Evolutionary conservation across 2,113 vertebrate species (phyloP).

Genomic region (Dasyornis broadbenti): DNA sequence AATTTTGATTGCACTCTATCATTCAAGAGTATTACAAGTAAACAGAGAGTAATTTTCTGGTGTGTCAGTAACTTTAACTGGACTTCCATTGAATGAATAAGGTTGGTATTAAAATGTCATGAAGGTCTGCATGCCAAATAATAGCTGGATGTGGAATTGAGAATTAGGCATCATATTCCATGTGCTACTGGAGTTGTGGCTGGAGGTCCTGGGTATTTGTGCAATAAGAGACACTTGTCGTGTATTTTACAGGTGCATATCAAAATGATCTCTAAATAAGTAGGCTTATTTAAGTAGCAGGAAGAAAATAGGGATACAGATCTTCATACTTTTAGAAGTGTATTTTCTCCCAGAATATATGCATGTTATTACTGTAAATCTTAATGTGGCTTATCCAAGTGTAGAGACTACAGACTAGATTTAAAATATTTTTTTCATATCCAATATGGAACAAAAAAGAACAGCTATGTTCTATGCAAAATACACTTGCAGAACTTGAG

Average conservation of each 20-base stretch:
- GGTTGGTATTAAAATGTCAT: background rate
- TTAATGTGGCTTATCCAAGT: background rate
- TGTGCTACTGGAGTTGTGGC: background rate
- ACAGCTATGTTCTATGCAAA: background rate
- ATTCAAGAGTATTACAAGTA: background rate
- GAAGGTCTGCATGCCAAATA: background rate
- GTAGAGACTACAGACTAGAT: background rate
- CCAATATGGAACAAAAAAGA: background rate
- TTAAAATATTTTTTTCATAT: background rate
- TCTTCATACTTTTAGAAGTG: background rate
- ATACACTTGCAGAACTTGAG: background rate
- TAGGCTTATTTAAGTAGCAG: background rate
- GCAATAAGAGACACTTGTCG: background rate
- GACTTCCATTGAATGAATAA: background rate
- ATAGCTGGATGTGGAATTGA: background rate
- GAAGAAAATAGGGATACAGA: background rate
- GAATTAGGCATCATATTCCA: background rate
- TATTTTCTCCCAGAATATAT: background rate
- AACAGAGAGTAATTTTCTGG: background rate
- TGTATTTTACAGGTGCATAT: background rate
- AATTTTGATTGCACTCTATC: background rate
- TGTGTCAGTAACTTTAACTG: background rate
- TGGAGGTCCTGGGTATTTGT: background rate
- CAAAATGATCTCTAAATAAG: background rate
- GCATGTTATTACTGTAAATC: background rate